phyloP scores from a whole-genome alignment of 2,888 invertebrate species.

The Choreutis nemorana region DNA sequence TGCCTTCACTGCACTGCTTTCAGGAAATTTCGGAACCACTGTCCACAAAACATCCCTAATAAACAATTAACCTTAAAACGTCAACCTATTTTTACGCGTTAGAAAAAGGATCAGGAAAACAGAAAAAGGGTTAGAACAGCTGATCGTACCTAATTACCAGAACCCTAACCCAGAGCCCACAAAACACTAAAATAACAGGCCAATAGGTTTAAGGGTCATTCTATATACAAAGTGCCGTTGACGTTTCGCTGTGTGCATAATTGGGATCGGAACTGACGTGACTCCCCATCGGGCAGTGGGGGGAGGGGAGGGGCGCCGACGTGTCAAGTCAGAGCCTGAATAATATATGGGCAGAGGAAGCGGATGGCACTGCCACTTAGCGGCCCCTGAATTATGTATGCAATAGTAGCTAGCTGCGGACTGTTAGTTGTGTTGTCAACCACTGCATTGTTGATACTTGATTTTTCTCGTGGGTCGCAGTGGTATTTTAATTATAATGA shows the following conservation, averaged over 20 bases:
- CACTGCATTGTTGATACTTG: no score
- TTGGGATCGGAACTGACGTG: constrained; percentile 54
- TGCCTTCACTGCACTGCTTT: no score
- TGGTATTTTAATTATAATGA: no score
- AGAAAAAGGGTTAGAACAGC: not conserved
- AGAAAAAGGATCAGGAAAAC: not conserved
- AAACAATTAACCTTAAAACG: no score
- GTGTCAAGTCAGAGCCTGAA: constrained; percentile 58
- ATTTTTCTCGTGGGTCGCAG: no score
- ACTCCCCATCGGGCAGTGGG: constrained; percentile 18
- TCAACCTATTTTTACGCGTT: no score
- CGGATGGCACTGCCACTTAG: constrained; percentile 61
- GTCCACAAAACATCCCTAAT: no score
- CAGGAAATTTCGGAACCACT: no score
- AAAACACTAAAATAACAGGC: constrained; percentile 50
- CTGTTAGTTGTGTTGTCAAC: no score
- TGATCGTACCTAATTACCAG: constrained; percentile 17
- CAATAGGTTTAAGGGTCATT: constrained; percentile 63
- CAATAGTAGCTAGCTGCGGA: constrained; percentile 25
- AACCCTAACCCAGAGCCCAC: constrained; percentile 35
- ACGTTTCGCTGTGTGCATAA: constrained; percentile 60
- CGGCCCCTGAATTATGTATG: constrained; percentile 50
- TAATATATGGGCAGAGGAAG: constrained; percentile 51
- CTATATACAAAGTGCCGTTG: constrained; percentile 44
- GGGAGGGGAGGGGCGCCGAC: constrained; percentile 41